Evolutionary conservation across 35 echinoderm and acorn worm genomes (phyloP), one percentile per base, ranked within the genome.

Genomic region (Eucidaris tribuloides): DNA sequence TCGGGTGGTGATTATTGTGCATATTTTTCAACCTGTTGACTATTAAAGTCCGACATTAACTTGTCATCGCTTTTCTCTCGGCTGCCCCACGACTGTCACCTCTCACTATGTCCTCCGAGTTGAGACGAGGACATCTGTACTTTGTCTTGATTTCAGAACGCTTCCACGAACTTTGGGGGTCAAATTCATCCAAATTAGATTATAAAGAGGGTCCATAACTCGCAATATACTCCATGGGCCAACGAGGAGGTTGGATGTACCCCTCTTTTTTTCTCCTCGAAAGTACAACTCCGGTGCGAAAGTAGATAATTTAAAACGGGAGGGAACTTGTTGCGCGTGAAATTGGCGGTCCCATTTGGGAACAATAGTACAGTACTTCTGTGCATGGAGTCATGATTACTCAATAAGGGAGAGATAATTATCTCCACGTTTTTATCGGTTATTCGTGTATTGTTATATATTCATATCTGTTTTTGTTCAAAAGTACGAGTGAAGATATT

Each of bases 101-200:
- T 74, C 68, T 40, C 38, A 74, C 68, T 74, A 74, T n/a, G 28
- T 11, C 25, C 14, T 7, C 37, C 13, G 37, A 27, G 37, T 64
- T 27, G 11, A 34, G 61, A 64, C 24, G 61, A 64, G 61, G 61
- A 64, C 61, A 28, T n/a, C n/a, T n/a, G n/a, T 34, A 64, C 24
- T 64, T 64, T 64, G 61, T 64, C 37, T 64, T 64, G 61, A 27
- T 64, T 34, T 7, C n/a, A n/a, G n/a, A n/a, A n/a, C n/a, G n/a
- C 68, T 74, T 33, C 68, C 38, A 40, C 44, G 68, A 74, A 74
- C 68, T 74, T 74, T 74, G 25, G 68, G 38, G 68, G 68, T 74
- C 68, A 74, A 3, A 74, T 74, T 40, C 20, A 25, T 5, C 68
- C 35, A 74, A 74, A 74, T 74, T 74, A 74, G 38, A 74, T 74